phyloP scores from a whole-genome alignment of 2,888 invertebrate genomes.

The Cepaea hortensis region DNA sequence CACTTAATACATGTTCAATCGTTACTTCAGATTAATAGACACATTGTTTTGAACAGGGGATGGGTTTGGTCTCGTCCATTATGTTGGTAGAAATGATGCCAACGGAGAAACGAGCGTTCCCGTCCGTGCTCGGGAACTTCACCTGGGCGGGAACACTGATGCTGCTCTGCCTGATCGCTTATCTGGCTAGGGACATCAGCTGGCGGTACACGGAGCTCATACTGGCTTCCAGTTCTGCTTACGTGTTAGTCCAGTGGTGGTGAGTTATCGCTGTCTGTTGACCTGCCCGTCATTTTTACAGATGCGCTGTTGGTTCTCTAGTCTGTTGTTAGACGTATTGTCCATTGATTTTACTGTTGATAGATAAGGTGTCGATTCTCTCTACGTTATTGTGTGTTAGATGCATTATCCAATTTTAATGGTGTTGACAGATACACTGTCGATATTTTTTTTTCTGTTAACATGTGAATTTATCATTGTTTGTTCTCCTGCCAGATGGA shows the following conservation, averaged over 20 bases:
- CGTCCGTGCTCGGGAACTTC: conserved; percentile 57
- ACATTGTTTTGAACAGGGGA: conserved; percentile 42
- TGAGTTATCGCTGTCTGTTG: not conserved
- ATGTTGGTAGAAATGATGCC: conserved; percentile 59
- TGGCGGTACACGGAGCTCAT: conserved; percentile 60
- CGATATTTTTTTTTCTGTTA: no score
- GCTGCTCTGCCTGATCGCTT: conserved; percentile 58
- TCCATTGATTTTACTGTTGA: no score
- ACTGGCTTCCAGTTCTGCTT: conserved; percentile 40
- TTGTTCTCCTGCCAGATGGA: no score
- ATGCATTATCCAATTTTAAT: no score
- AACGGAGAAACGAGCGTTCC: conserved; percentile 57
- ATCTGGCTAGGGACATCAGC: conserved; percentile 55
- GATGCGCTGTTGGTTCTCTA: not conserved
- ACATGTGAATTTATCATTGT: no score
- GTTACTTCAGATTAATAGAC: no score
- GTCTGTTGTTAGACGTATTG: not conserved
- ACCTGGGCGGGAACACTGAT: conserved; percentile 61
- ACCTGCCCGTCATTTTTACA: no score
- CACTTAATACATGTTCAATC: no score
- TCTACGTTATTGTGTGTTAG: no score
- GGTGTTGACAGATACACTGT: no score
- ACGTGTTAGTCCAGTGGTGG: conserved; percentile 48
- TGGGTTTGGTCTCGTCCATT: conserved; percentile 43
- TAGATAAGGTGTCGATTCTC: no score